Evolutionary conservation across 1,140 invertebrate genomes (phyloP), one percentile per base, ranked within the genome.

Genomic region (Matsumurasca onukii): DNA sequence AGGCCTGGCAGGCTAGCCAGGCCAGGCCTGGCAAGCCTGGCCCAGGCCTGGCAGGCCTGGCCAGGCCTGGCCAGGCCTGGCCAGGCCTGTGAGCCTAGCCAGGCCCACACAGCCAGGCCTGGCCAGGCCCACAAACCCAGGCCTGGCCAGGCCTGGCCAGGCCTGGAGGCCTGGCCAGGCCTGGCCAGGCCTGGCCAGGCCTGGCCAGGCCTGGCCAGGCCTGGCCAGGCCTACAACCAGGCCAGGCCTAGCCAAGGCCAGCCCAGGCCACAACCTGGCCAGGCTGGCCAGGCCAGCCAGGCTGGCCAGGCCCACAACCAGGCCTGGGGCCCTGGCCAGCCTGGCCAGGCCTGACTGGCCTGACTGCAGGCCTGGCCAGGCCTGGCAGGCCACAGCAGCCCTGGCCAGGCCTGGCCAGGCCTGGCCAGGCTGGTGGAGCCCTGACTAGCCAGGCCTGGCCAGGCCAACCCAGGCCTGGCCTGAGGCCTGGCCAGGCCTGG

Each of bases 181-280:
- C 39, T 45, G n/a, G 9, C 39, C 9, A n/a, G n/a, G 9, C 39
- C 39, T 12, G 39, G n/a, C 39, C 39, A 45, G 39, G n/a, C 39
- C 39, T 45, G n/a, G n/a, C 39, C 39, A 45, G 39, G n/a, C 39
- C 39, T 45, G n/a, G n/a, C n/a, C n/a, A n/a, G n/a, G n/a, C 39
- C 39, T 45, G n/a, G n/a, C 39, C 39, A 45, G 39, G n/a, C 39
- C 39, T n/a, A 12, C 39, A 12, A 45, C 9, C 39, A 9, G n/a
- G 39, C 9, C 39, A 12, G n/a, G n/a, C 39, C 39, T 12, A n/a
- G n/a, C 39, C 39, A 12, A 45, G n/a, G n/a, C 39, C 39, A 9
- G n/a, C 9, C n/a, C n/a, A n/a, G n/a, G n/a, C n/a, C n/a, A n/a
- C n/a, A n/a, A n/a, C n/a, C n/a, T n/a, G n/a, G n/a, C 39, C 39